A percentile compares a stretch with the other conserved stretches of the same genome.
These are phyloP conservation scores for Malacoctenus gilli DNA, from an alignment of 2,797 vertebrate species.

Conservation along the genomic window DNA sequence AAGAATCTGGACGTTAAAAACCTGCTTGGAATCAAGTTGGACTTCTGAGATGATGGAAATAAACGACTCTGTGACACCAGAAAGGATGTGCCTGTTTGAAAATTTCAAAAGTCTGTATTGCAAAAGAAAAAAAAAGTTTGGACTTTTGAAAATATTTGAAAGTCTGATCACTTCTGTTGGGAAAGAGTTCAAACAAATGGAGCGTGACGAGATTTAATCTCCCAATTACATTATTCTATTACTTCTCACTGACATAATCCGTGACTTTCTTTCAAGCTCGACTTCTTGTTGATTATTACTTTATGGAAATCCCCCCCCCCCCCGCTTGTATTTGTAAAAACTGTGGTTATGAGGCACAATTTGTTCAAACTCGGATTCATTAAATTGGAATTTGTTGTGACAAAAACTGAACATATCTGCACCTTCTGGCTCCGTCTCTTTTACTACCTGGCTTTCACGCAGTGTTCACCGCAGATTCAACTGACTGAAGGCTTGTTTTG, in stretches of 20 bases:
- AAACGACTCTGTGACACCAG: not conserved
- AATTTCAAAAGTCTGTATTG: too few species aligned
- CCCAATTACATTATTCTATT: not conserved
- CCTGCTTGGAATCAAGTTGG: too few species aligned
- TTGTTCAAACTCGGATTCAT: conserved; percentile 1
- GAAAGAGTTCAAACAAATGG: not conserved
- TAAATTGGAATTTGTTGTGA: not conserved
- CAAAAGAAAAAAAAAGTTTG: not conserved
- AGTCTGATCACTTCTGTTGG: not conserved
- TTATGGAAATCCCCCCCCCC: not conserved
- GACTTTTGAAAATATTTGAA: not conserved
- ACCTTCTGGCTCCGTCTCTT: not conserved
- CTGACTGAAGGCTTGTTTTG: too few species aligned
- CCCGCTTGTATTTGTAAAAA: too few species aligned
- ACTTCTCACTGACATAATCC: not conserved
- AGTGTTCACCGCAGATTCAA: too few species aligned
- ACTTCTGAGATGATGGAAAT: not conserved
- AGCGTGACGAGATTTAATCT: not conserved
- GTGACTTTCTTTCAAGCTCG: not conserved
- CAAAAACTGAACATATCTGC: conserved; percentile 10
- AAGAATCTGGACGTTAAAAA: not conserved
- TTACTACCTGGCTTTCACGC: too few species aligned
- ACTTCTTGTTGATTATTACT: not conserved
- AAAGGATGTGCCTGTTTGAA: not conserved
- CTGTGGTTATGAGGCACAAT: too few species aligned